phyloP scores from a whole-genome alignment of 2,888 invertebrate genomes.

The Arctia plantaginis region DNA sequence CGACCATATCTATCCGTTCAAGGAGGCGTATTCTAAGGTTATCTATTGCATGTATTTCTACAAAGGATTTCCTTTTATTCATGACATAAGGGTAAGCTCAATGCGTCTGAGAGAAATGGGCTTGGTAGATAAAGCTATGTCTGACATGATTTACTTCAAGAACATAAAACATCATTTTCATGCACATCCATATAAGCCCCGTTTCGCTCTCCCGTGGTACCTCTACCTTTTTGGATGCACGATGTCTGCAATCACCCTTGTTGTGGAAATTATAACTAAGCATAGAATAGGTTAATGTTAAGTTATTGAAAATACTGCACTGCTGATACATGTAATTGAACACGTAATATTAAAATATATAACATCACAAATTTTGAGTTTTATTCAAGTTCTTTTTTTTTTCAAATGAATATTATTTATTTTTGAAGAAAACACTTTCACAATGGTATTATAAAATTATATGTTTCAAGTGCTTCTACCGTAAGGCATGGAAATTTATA shows the following conservation, averaged over 20 bases:
- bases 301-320: background rate
- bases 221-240: slow-evolving; percentile 53
- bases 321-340: background rate
- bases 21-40: slow-evolving; percentile 56
- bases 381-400: too few species aligned
- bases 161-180: slow-evolving; percentile 38
- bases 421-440: too few species aligned
- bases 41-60: slow-evolving; percentile 66
- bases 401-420: too few species aligned
- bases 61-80: slow-evolving; percentile 68
- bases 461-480: too few species aligned
- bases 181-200: slow-evolving; percentile 19
- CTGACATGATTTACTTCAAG: slow-evolving; percentile 42
- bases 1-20: slow-evolving; percentile 47
- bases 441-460: too few species aligned
- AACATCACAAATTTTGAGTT: background rate
- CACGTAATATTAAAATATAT: background rate
- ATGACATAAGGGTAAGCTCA: slow-evolving; percentile 47
- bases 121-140: slow-evolving; percentile 48
- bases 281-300: background rate
- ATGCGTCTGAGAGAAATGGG: slow-evolving; percentile 65
- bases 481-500: too few species aligned
- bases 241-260: slow-evolving; percentile 49
- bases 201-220: slow-evolving; percentile 60
- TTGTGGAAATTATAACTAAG: slow-evolving; percentile 44